These are phyloP conservation scores for Sceloporus tristichus DNA, from an alignment of 2,113 vertebrate species.

Conservation along the genomic window DNA sequence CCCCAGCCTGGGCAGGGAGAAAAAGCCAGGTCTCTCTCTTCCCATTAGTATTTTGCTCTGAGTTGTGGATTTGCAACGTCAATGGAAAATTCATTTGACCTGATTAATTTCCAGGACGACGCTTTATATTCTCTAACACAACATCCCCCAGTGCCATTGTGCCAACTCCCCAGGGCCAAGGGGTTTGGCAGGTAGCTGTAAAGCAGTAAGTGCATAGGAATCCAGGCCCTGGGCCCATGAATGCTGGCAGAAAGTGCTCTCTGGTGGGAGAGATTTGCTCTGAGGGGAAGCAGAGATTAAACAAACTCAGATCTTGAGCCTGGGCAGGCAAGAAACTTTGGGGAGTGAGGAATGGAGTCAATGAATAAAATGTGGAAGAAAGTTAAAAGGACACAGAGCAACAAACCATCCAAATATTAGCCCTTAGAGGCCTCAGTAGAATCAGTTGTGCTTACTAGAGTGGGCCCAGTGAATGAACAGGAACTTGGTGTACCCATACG, in stretches of 20 bases:
- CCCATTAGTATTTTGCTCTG: background rate
- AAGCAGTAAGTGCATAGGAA: slow-evolving; percentile 7
- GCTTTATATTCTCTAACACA: slow-evolving; percentile 9
- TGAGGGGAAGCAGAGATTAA: slow-evolving; percentile 16
- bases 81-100: slow-evolving; percentile 37
- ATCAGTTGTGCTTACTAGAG: no score
- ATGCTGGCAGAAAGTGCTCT: background rate
- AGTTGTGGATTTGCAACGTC: slow-evolving; percentile 31
- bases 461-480: no score
- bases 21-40: background rate
- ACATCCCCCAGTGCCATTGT: background rate
- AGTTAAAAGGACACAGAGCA: background rate
- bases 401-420: background rate
- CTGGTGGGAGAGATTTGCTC: background rate
- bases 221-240: slow-evolving; percentile 19
- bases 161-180: background rate
- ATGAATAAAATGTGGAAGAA: background rate
- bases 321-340: background rate
- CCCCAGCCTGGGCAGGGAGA: background rate
- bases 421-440: no score
- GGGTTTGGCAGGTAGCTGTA: slow-evolving; percentile 28
- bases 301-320: background rate
- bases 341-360: background rate
- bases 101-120: slow-evolving; percentile 43
- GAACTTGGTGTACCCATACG: no score